Evolutionary conservation across 2,888 invertebrate species (phyloP), one percentile per base, ranked within the genome.

Genomic region (Meteorus colon): DNA sequence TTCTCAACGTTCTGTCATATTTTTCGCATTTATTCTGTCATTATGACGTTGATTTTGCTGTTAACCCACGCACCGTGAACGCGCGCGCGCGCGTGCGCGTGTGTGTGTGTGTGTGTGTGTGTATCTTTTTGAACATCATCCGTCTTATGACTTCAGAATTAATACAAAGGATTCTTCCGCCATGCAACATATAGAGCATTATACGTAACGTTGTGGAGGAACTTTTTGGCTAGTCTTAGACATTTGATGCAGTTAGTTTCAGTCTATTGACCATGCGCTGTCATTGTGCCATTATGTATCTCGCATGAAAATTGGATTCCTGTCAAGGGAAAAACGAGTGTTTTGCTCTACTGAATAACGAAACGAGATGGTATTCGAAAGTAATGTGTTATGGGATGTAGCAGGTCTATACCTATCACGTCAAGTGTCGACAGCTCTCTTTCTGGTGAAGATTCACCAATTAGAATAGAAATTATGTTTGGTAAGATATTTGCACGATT

Each of bases 381-480:
- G 24, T 62, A 59, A 24, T 70, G 82, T 84, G 86, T 83, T 81
- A 88, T 88, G 88, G 88, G 87, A 88, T 87, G 86, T 81, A 84
- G 85, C 81, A 85, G 84, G 78, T 87, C 87, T 76, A 82, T 82
- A 70, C 71, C 78, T 75, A 73, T 78, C 67, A 55, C 79, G 75
- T 75, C 81, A 74, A 78, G 79, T 72, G 73, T 76, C 66, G 69
- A 60, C 55, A 80, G 77, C 60, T 69, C 72, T 37, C 65, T 76
- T 10, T 71, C 77, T 71, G 77, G 67, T 77, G 83, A 83, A 75
- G 80, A 81, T 73, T 77, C 82, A 62, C 84, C 85, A 29, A 81
- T 86, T 65, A 81, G 78, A 77, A 79, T 85, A 74, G 84, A 86
- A 83, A 78, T 85, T 67, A 85, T 85, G 84, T 83, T 85, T 69